Evolutionary conservation across 2,888 invertebrate species (phyloP).

Genomic region (Notocelia uddmanniana): DNA sequence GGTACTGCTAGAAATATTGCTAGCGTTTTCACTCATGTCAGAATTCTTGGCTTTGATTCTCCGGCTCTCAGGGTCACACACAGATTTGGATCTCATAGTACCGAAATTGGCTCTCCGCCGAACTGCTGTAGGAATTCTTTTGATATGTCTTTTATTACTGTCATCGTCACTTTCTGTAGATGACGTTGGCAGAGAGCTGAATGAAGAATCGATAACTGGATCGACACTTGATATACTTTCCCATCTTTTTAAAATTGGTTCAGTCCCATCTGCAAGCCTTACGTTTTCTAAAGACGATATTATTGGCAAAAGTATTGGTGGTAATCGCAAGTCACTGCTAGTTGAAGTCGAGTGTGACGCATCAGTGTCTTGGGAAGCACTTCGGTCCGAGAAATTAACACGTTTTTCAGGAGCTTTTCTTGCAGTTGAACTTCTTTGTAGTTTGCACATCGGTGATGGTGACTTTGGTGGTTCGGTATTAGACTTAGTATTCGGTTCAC

Average conservation of each 20-base stretch:
- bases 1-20: conserved; percentile 78
- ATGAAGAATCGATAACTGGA: conserved; percentile 89
- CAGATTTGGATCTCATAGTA: conserved; percentile 78
- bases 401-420: conserved; percentile 79
- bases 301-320: conserved; percentile 90
- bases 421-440: conserved; percentile 80
- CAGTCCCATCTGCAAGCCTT: conserved; percentile 71
- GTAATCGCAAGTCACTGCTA: conserved; percentile 87
- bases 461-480: conserved; percentile 56
- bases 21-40: conserved; percentile 76
- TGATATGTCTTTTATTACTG: conserved; percentile 68
- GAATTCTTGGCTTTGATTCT: conserved; percentile 67
- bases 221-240: conserved; percentile 90
- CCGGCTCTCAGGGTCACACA: conserved; percentile 80
- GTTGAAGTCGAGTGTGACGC: conserved; percentile 87
- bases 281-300: conserved; percentile 87
- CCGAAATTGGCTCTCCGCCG: conserved; percentile 75
- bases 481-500: conserved; percentile 62
- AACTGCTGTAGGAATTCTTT: conserved; percentile 74
- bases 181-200: conserved; percentile 85
- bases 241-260: conserved; percentile 81
- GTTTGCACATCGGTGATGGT: conserved; percentile 63
- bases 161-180: conserved; percentile 82
- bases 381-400: conserved; percentile 83
- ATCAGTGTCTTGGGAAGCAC: conserved; percentile 87